Base-by-base conservation (phyloP, 2,888 invertebrate genomes). In the Drosophila barbarae region DNA sequence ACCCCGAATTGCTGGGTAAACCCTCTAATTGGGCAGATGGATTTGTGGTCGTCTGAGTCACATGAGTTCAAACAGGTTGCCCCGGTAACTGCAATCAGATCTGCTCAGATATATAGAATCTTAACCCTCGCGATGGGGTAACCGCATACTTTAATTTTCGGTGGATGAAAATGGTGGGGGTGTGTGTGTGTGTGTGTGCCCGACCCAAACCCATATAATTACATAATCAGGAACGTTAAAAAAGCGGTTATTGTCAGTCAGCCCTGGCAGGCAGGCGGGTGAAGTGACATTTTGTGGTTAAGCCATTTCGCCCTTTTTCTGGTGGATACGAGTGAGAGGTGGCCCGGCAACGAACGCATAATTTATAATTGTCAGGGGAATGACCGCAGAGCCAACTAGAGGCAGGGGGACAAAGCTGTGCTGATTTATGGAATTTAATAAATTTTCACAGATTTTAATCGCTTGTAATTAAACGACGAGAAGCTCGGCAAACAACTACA, bases 341-440 rank as follows among this genome's bases (percentile, higher is more conserved):
- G 39, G 26, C 64, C 67, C 63, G 59, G 78, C 73, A 69, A 77
- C 76, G 41, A 60, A 69, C 74, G 77, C 76, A 85, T 77, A 85
- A 82, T 85, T 82, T 82, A 83, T 85, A 82, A 82, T 82, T 82
- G 81, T 82, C 81, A 83, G 71, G 76, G 81, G 84, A 77, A 72
- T 80, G 75, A 68, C 64, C 49, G 30, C 46, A 57, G 63, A 61
- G 23, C 28, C 34, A 55, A 41, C 36, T 18, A n/a, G 26, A n/a
- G 8, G 42, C 2, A 8, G n/a, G 9, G 42, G 15, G 3, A 10
- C 9, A 6, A 5, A n/a, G 30, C 61, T 46, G 68, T 68, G 47
- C 80, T 87, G 87, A 87, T 87, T 87, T 87, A 87, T 87, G 85
- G 81, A 87, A 87, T 87, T 87, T 87, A 86, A 87, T 87, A 87